Evolutionary conservation across 53 echinoderm and acorn worm species (phyloP).

Genomic region (Mesocentrotus franciscanus): DNA sequence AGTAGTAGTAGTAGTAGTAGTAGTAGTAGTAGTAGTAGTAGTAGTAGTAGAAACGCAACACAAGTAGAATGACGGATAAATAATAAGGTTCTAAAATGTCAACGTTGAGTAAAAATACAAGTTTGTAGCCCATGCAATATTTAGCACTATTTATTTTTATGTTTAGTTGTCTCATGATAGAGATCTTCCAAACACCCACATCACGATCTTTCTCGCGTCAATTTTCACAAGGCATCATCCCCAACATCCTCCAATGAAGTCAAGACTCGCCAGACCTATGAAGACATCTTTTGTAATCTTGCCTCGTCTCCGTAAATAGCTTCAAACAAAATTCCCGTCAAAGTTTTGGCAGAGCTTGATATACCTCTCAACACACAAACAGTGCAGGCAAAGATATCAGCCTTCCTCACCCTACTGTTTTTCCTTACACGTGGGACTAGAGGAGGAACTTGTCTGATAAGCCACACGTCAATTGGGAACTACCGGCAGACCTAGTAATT

Average conservation of each 20-base stretch:
- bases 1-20: too few relatives aligned
- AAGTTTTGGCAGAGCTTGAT: not conserved
- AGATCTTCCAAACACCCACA: not conserved
- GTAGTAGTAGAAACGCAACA: not conserved
- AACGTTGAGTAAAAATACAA: not conserved
- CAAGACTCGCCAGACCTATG: not conserved
- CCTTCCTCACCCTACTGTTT: not conserved
- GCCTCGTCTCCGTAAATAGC: not conserved
- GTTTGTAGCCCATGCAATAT: not conserved
- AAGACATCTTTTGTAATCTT: not conserved
- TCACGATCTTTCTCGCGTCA: not conserved
- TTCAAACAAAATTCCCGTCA: slow-evolving; percentile 1
- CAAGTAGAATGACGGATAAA: not conserved
- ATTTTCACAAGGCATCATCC: not conserved
- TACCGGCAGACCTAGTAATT: slow-evolving; percentile 16
- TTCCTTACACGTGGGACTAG: not conserved
- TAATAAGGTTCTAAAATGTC: not conserved
- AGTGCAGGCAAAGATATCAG: slow-evolving; percentile 21
- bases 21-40: not conserved
- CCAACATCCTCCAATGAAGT: not conserved
- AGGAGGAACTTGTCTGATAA: slow-evolving; percentile 11
- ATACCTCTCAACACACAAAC: not conserved
- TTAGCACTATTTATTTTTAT: not conserved
- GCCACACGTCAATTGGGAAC: slow-evolving; percentile 11
- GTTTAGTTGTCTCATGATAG: not conserved